These are phyloP conservation scores for Protobothrops flavoviridis DNA, from an alignment of 2,113 vertebrate species.

Conservation along the genomic window DNA sequence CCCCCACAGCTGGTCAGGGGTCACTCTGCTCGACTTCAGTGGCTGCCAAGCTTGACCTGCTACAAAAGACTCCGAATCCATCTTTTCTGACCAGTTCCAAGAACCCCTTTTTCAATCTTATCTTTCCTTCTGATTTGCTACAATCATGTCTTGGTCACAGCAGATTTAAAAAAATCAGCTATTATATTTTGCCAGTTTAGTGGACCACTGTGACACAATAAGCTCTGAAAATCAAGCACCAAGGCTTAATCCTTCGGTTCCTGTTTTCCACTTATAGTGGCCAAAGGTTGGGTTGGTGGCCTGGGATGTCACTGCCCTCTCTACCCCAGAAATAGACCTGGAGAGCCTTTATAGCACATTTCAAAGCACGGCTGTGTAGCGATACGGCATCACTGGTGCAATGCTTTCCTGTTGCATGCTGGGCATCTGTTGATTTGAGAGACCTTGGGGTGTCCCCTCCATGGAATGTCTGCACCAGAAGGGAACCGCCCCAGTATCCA, in stretches of 20 bases:
- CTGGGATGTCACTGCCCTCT: neutral
- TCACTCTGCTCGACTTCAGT: neutral
- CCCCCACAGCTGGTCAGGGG: neutral
- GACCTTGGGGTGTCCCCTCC: neutral
- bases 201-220: neutral
- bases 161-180: neutral
- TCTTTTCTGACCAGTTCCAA: neutral
- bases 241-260: neutral
- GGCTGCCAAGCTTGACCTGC: neutral
- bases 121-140: neutral
- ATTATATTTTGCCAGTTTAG: neutral
- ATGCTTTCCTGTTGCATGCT: neutral
- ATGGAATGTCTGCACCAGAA: neutral
- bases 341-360: neutral
- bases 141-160: neutral
- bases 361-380: neutral
- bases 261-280: neutral
- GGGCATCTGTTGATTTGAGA: neutral
- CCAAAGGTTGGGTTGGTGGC: neutral
- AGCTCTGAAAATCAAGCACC: neutral
- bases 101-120: neutral
- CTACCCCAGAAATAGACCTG: neutral
- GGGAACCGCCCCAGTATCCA: neutral
- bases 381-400: neutral
- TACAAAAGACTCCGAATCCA: neutral